These are phyloP conservation scores for Hoplias malabaricus DNA, from an alignment of 2,113 vertebrate genomes.

Conservation along the genomic window DNA sequence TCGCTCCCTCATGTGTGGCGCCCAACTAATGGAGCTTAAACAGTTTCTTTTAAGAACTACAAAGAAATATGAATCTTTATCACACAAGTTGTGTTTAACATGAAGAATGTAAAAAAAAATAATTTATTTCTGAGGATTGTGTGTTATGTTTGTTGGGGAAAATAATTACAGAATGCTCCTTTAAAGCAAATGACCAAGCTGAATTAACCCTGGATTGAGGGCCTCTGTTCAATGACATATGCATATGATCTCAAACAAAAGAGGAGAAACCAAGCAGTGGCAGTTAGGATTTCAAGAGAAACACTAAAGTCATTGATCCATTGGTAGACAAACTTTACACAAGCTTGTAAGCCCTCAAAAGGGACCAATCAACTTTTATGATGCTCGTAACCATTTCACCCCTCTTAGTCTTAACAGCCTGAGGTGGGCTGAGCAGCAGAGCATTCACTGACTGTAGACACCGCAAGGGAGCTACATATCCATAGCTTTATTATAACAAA, in stretches of 20 bases:
- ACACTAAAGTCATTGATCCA: slow-evolving; percentile 68
- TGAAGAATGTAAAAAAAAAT: too few relatives aligned
- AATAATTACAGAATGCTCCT: too few relatives aligned
- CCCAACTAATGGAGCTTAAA: too few relatives aligned
- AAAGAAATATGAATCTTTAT: too few relatives aligned
- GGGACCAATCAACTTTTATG: slow-evolving; percentile 75
- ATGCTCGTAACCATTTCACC: slow-evolving; percentile 71
- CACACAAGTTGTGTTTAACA: too few relatives aligned
- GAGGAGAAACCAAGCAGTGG: slow-evolving; percentile 57
- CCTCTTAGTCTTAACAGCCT: slow-evolving; percentile 74
- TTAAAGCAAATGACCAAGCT: slow-evolving; percentile 5
- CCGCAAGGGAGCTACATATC: slow-evolving; percentile 48
- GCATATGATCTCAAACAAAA: slow-evolving; percentile 57
- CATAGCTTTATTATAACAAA: slow-evolving; percentile 60
- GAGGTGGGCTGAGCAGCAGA: slow-evolving; percentile 63
- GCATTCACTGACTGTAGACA: slow-evolving; percentile 44
- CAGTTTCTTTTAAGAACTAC: too few relatives aligned
- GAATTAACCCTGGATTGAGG: not conserved
- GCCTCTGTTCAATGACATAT: slow-evolving; percentile 55
- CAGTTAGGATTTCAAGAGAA: slow-evolving; percentile 65
- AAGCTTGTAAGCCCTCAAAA: slow-evolving; percentile 71
- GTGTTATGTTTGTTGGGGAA: too few relatives aligned
- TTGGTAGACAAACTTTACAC: slow-evolving; percentile 69
- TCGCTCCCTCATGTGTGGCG: too few relatives aligned
- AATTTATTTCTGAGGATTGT: too few relatives aligned